Conservation (phyloP, 2,888 invertebrate genomes). For the Pycnomerus fuliginosus region DNA sequence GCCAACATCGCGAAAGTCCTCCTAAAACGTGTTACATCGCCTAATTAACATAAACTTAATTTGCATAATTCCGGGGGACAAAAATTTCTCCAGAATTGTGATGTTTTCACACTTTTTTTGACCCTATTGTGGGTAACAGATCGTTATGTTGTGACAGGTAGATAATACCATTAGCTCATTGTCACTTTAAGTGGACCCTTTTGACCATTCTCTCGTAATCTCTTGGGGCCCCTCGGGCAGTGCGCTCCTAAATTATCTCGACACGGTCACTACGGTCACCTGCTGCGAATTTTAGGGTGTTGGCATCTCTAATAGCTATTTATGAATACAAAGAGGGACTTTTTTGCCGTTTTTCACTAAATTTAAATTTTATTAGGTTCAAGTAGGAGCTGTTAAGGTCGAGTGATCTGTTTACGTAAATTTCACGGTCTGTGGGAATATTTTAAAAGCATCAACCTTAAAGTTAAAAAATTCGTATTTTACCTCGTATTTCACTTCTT, state of each 20-base stretch:
- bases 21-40: slow-evolving; percentile 40
- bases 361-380: background rate
- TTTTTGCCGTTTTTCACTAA: slow-evolving; percentile 6
- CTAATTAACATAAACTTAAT: slow-evolving; percentile 45
- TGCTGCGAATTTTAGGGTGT: slow-evolving; percentile 14
- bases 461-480: too few relatives aligned
- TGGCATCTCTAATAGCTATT: slow-evolving; percentile 13
- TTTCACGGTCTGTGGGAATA: slow-evolving; percentile 21
- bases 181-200: slow-evolving; percentile 17
- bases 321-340: slow-evolving; percentile 7
- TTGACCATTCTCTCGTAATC: too few relatives aligned
- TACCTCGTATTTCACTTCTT: too few relatives aligned
- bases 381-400: slow-evolving; percentile 9
- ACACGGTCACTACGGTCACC: slow-evolving; percentile 10
- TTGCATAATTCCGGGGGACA: slow-evolving; percentile 45
- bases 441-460: too few relatives aligned
- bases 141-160: slow-evolving; percentile 24
- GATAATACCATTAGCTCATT: slow-evolving; percentile 18
- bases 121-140: too few relatives aligned
- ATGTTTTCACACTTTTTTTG: slow-evolving; percentile 16
- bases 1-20: slow-evolving; percentile 3
- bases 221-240: slow-evolving; percentile 13
- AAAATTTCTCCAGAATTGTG: too few relatives aligned
- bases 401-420: slow-evolving; percentile 9
- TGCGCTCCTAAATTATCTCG: slow-evolving; percentile 18